Percentiles rank a stretch among this genome's conserved stretches.
These are phyloP conservation scores for Willowsia nigromaculata DNA, from an alignment of 2,888 invertebrate genomes.

Conservation along the genomic window DNA sequence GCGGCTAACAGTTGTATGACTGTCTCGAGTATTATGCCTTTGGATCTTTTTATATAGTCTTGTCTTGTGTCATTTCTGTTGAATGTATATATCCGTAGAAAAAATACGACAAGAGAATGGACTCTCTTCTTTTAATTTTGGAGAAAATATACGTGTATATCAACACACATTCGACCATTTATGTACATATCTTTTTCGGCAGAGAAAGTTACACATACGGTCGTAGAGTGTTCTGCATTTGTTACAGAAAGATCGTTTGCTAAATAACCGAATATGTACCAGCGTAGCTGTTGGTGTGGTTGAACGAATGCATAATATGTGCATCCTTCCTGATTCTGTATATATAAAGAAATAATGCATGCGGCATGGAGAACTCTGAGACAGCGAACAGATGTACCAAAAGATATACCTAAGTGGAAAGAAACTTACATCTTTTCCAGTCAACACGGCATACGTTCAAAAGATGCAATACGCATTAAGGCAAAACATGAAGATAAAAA, in stretches of 20 bases:
- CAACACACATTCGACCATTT: neutral
- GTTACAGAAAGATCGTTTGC: constrained; percentile 1
- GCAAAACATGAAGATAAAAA: constrained; percentile 19
- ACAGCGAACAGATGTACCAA: constrained; percentile 54
- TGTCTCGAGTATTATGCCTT: neutral
- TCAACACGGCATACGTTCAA: neutral
- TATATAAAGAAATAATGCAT: neutral
- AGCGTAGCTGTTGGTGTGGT: neutral
- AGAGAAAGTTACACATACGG: neutral
- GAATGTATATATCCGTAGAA: neutral
- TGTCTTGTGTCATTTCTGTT: neutral
- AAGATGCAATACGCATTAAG: constrained; percentile 34
- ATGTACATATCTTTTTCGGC: neutral
- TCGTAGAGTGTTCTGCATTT: neutral
- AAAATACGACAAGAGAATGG: constrained; percentile 18
- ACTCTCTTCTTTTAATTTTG: constrained; percentile 5
- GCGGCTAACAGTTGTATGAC: constrained; percentile 11
- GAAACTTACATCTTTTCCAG: constrained; percentile 25
- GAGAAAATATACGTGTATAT: neutral
- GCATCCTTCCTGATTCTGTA: neutral
- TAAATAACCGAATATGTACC: neutral
- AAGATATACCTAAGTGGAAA: constrained; percentile 30
- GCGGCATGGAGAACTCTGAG: neutral
- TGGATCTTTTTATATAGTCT: neutral
- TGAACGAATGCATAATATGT: neutral